Conservation (phyloP, 2,797 vertebrate genomes). For the Monodelphis domestica region DNA sequence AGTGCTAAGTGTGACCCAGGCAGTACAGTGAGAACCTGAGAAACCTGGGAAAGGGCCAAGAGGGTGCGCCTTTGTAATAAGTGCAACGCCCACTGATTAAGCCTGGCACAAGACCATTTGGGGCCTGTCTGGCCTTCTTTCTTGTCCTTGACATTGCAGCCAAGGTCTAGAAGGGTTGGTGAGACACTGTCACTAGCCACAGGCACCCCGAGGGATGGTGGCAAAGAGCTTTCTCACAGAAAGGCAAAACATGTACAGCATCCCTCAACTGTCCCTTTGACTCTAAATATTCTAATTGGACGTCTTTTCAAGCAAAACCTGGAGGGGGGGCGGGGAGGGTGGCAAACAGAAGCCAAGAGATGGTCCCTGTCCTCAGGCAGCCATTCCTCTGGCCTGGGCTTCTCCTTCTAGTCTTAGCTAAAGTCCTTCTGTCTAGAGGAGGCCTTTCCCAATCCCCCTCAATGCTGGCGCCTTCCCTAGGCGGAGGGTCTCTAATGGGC, state of each 20-base stretch:
- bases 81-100: background rate
- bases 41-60: background rate
- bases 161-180: background rate
- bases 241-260: background rate
- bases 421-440: too few species aligned
- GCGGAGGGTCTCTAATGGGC: too few species aligned
- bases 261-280: background rate
- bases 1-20: background rate
- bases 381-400: too few species aligned
- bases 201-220: background rate
- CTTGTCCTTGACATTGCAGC: background rate
- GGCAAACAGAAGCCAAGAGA: too few species aligned
- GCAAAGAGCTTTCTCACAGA: background rate
- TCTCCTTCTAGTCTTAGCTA: too few species aligned
- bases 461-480: too few species aligned
- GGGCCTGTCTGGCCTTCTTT: background rate
- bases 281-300: background rate
- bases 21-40: background rate
- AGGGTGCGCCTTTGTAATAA: background rate
- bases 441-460: too few species aligned
- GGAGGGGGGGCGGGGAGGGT: too few species aligned
- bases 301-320: too few species aligned
- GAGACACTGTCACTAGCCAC: background rate
- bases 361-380: too few species aligned
- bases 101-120: background rate